Evolutionary conservation across 2,888 invertebrate genomes (phyloP), one percentile per base, ranked within the genome.

Genomic region (Ormyrus labotus): DNA sequence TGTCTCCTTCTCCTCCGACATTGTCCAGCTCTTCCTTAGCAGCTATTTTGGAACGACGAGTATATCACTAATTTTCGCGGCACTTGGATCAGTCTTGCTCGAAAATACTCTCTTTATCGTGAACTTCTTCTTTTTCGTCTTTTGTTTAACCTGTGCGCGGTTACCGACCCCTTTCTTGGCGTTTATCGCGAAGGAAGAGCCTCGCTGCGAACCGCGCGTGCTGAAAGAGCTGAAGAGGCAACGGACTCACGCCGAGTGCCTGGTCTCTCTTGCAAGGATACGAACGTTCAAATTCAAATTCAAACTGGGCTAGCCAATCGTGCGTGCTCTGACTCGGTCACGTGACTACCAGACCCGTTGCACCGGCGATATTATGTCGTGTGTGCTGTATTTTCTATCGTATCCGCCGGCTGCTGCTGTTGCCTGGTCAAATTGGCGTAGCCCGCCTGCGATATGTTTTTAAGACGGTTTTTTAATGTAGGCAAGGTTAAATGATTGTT

Each of bases 1-100:
- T 55, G 84, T 85, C 91, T 95, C 94, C 89, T 93, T 93, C 90
- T 93, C 93, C 89, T 93, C 93, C 81, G 90, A 90, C 90, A 90
- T 90, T 65, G 65, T 81, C 6, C 9, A 34, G 7, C 63, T 1
- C 34, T 63, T n/a, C n/a, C 53, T 63, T 6, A 60, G 10, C 45
- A 47, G 45, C 63, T 34, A 34, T 34, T 34, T 34, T 34, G 34
- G 34, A 34, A 69, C 53, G 45, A 50, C 6, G 51, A 72, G 13
- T 63, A 8, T 10, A 34, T 72, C 65, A 65, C 19, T 6, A 47
- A 45, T 45, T 34, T 34, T 50, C 55, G 63, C 63, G 63, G 34
- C 34, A 34, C 34, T 34, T 34, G 34, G 55, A 45, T 64, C 19
- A 19, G 19, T 19, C 13, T 55, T 58, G 55, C 67, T 50, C 50